phyloP scores from a whole-genome alignment of 2,797 vertebrate genomes.

The Heterohyrax brucei region DNA sequence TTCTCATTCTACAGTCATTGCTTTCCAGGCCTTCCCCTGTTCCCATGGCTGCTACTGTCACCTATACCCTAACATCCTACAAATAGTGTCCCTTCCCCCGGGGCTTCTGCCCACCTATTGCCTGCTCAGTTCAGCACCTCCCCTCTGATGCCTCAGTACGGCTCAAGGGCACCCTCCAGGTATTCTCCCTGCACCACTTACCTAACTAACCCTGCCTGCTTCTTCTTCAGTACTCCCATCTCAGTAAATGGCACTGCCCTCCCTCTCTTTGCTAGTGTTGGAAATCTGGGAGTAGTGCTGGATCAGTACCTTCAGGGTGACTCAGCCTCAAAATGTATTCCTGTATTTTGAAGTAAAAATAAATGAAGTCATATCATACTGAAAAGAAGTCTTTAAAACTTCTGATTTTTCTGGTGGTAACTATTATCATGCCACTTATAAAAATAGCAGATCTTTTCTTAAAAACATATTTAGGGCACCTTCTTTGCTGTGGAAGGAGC shows the following conservation, averaged over 20 bases:
- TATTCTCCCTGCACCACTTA: background rate
- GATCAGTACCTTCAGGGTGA: background rate
- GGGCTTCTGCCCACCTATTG: background rate
- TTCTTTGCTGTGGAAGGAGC: background rate
- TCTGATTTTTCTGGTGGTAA: background rate
- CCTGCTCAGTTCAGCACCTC: slow-evolving; percentile 1
- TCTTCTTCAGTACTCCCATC: background rate
- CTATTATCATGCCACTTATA: slow-evolving; percentile 36
- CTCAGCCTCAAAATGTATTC: background rate
- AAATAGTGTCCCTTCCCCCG: background rate
- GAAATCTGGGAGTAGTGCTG: slow-evolving; percentile 24
- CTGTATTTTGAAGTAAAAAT: slow-evolving; percentile 16
- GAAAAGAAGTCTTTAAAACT: slow-evolving; percentile 16
- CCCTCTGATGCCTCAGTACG: background rate
- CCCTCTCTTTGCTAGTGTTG: background rate
- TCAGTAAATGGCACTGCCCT: background rate
- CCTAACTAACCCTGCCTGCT: background rate
- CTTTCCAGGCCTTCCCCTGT: slow-evolving; percentile 1
- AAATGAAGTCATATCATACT: background rate
- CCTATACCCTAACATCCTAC: background rate
- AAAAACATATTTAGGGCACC: background rate
- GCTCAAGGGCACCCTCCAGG: background rate
- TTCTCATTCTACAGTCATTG: background rate
- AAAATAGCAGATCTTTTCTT: slow-evolving; percentile 5
- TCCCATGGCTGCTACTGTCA: background rate